Evolutionary conservation across 2,888 invertebrate species (phyloP), one percentile per base, ranked within the genome.

Genomic region (Parnassius apollo): DNA sequence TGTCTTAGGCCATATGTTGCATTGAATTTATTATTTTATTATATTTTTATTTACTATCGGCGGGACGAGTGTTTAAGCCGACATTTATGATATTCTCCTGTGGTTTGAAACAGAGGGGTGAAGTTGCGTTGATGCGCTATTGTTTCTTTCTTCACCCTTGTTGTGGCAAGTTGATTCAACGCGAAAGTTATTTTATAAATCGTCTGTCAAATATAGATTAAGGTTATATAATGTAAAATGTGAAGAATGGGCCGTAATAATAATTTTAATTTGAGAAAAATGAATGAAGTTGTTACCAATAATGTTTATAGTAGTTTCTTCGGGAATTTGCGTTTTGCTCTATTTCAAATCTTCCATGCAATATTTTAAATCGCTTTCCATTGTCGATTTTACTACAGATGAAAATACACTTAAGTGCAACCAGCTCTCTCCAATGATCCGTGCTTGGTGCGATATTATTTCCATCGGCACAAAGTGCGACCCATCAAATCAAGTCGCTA

Each of bases 41-140:
- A 86, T 83, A 85, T 88, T 90, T 90, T 90, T 90, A 91, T 91
- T 91, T 89, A 90, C 82, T 86, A 81, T 88, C 89, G 84, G 75
- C 65, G 87, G 85, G 90, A 88, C 81, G 87, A 86, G 90, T 90
- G 91, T 89, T 91, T 90, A 90, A 91, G 89, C 88, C 82, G 89
- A 86, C 90, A 84, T 90, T 91, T 91, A 91, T 90, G 86, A 91
- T 88, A 90, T 88, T 89, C 88, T 90, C 88, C 72, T 83, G 91
- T 79, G 91, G 91, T 83, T 88, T 85, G 77, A 70, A 67, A 48
- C 67, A 66, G 85, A 84, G 85, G 89, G 89, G 88, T 75, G 81
- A 73, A 74, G 72, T 73, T 69, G 71, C 73, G 76, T 76, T 86
- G 85, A 85, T 83, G 83, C 78, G 77, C 82, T 72, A 88, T 90